Evolutionary conservation across 2,113 vertebrate genomes (phyloP), one percentile per base, ranked within the genome.

Genomic region (Periophthalmodon schlosseri): DNA sequence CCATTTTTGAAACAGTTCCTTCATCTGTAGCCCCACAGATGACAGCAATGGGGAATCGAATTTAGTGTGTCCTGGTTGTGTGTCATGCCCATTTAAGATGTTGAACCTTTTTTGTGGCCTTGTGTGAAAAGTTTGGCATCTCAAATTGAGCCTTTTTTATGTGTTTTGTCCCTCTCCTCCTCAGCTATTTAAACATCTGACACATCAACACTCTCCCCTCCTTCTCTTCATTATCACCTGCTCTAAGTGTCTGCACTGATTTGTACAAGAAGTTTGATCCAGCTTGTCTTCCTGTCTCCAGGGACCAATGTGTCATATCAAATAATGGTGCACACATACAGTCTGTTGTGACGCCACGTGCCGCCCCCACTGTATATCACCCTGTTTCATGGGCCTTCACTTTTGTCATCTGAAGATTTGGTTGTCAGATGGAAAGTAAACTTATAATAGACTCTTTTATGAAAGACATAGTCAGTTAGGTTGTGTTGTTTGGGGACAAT

Each of bases 181-280:
- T 33, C 18, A 67, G 66, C 78, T 78, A 58, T 34, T 71, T 78
- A 66, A 81, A 68, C 14, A 24, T 47, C 65, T 58, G 77, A 65
- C 68, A 39, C 34, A 65, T 20, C 34, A n/a, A 39, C 63, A 21
- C 7, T 15, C 24, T 5, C 61, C 4, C 68, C 68, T 23, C 63
- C 75, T 65, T 80, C 47, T 76, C 81, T 89, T 88, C 80, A 84
- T 91, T 89, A 89, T 91, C 89, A 88, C 90, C 86, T 84, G 74
- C 82, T 86, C 81, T 0, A 28, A 64, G 84, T 89, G 89, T 86
- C 85, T 84, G 69, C 81, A 88, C 77, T 79, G 74, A 87, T 90
- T 89, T 87, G 80, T 79, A 86, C 75, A 72, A 80, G 85, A 88
- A 83, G 86, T 86, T 85, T 85, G 84, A 88, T 83, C 64, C 39